A percentile compares a stretch with the other conserved stretches of the same genome.
Evolutionary conservation across 64 coral and sea anemone genomes (phyloP).

Genomic region (Catalaphyllia jardinei): DNA sequence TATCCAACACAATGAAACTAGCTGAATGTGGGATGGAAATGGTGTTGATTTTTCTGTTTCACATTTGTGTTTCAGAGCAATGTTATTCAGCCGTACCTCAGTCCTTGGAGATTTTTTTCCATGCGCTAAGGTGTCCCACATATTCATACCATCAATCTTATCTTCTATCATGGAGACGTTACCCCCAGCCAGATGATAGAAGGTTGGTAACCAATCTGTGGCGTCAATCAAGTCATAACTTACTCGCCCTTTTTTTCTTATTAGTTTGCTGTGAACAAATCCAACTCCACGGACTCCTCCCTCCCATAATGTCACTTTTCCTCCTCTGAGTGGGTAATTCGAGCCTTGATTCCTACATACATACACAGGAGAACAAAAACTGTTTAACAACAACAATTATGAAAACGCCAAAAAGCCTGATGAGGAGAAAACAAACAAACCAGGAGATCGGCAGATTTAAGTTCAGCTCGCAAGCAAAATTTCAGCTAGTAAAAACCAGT

Average conservation of each 20-base stretch:
- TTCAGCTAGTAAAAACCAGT: too few relatives aligned
- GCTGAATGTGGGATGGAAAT: too few relatives aligned
- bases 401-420: too few relatives aligned
- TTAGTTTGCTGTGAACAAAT: conserved; percentile 91
- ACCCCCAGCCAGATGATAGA: conserved; percentile 95
- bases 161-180: conserved; percentile 62
- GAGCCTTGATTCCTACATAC: conserved; percentile 88
- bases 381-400: too few relatives aligned
- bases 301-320: conserved; percentile 99
- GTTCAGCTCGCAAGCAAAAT: too few relatives aligned
- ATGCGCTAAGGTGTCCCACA: conserved; percentile 89
- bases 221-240: conserved; percentile 91
- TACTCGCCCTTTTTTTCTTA: conserved; percentile 79
- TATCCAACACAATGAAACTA: too few relatives aligned
- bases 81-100: too few relatives aligned
- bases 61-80: too few relatives aligned
- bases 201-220: conserved; percentile 97
- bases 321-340: conserved; percentile 94
- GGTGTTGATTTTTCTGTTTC: too few relatives aligned
- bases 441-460: too few relatives aligned
- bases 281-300: conserved; percentile 95
- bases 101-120: conserved; percentile 71
- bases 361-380: too few relatives aligned
- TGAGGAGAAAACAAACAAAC: too few relatives aligned
- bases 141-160: conserved; percentile 77